phyloP scores from a whole-genome alignment of 2,797 vertebrate genomes.

The Sternarchorhynchus goeldii region DNA sequence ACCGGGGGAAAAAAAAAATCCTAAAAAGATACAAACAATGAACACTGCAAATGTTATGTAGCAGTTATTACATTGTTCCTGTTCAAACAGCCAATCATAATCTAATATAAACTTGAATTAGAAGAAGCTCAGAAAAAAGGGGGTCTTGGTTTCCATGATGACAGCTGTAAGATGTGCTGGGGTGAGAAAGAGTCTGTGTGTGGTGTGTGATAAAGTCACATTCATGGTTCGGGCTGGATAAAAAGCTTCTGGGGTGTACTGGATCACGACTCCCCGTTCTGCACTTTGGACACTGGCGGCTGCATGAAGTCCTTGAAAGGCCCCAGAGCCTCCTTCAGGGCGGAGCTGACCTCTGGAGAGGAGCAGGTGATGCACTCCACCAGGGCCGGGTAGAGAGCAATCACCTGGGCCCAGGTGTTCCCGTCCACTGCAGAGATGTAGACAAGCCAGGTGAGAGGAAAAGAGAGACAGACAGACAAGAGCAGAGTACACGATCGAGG shows the following conservation, averaged over 20 bases:
- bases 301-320: slow-evolving; percentile 99
- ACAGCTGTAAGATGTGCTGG: slow-evolving; percentile 45
- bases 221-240: slow-evolving; percentile 66
- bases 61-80: slow-evolving; percentile 75
- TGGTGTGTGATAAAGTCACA: slow-evolving; percentile 69
- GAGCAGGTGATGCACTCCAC: slow-evolving; percentile 98
- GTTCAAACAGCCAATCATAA: slow-evolving; percentile 70
- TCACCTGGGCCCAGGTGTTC: slow-evolving; percentile 96
- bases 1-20: slow-evolving; percentile 50
- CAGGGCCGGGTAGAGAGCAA: slow-evolving; percentile 94
- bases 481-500: not conserved
- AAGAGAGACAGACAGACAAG: too few species aligned
- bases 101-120: slow-evolving; percentile 73
- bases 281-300: slow-evolving; percentile 91
- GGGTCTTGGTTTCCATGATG: slow-evolving; percentile 43
- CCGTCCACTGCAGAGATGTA: slow-evolving; percentile 83
- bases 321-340: slow-evolving; percentile 94
- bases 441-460: not conserved
- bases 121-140: slow-evolving; percentile 66
- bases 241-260: slow-evolving; percentile 49
- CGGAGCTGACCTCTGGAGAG: slow-evolving; percentile 93
- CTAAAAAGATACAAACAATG: slow-evolving; percentile 61
- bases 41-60: slow-evolving; percentile 79
- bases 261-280: slow-evolving; percentile 97
- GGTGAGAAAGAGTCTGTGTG: slow-evolving; percentile 46